Evolutionary conservation across 2,888 invertebrate genomes (phyloP).

Genomic region (Caenorhabditis angaria): DNA sequence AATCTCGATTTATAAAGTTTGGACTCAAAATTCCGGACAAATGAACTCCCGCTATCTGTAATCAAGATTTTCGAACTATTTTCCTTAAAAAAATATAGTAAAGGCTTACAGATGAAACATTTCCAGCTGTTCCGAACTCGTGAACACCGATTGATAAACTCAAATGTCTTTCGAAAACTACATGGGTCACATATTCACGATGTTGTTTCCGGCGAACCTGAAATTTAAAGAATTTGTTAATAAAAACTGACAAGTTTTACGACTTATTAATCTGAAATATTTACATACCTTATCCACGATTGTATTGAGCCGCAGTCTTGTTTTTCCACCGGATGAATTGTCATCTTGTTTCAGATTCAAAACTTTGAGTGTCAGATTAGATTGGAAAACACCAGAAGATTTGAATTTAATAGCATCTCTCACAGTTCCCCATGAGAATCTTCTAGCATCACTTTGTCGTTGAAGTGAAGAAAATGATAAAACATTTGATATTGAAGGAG

Average conservation of each 20-base stretch:
- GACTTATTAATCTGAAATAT: not conserved
- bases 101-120: slow-evolving; percentile 28
- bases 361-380: slow-evolving; percentile 40
- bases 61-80: not conserved
- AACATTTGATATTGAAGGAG: slow-evolving; percentile 47
- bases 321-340: slow-evolving; percentile 27
- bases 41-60: slow-evolving; percentile 52
- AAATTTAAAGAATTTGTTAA: slow-evolving; percentile 1
- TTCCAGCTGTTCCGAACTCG: slow-evolving; percentile 41
- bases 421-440: slow-evolving; percentile 57
- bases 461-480: slow-evolving; percentile 47
- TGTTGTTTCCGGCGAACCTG: slow-evolving; percentile 46
- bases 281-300: slow-evolving; percentile 39
- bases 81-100: slow-evolving; percentile 3
- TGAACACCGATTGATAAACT: slow-evolving; percentile 48
- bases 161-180: slow-evolving; percentile 47
- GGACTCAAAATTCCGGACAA: slow-evolving; percentile 34
- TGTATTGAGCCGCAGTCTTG: slow-evolving; percentile 37
- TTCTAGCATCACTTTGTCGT: slow-evolving; percentile 44
- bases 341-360: slow-evolving; percentile 37
- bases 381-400: slow-evolving; percentile 34
- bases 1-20: slow-evolving; percentile 40
- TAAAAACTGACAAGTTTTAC: not conserved
- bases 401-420: slow-evolving; percentile 54
- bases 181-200: slow-evolving; percentile 47